Percentiles rank a stretch among this genome's conserved stretches.
These are phyloP conservation scores for Passer montanus DNA, from an alignment of 2,113 vertebrate species.

Conservation along the genomic window DNA sequence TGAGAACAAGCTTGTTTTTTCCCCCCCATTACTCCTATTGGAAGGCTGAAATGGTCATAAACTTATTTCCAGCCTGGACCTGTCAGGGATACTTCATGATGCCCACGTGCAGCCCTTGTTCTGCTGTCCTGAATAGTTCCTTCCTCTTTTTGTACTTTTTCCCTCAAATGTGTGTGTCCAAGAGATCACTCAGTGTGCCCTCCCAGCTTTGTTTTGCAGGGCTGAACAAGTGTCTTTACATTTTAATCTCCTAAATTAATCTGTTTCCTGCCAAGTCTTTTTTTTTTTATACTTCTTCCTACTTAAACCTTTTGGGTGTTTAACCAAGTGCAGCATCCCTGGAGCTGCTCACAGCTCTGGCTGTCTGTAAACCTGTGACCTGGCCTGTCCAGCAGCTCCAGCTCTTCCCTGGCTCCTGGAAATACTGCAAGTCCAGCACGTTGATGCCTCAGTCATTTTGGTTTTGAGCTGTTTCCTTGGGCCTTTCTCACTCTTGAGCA, in stretches of 20 bases:
- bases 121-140: background rate
- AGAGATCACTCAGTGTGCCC: background rate
- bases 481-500: background rate
- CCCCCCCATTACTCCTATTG: slow-evolving; percentile 61
- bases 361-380: background rate
- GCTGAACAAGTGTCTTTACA: background rate
- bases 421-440: rapidly evolving
- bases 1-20: slow-evolving; percentile 47
- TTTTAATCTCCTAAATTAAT: background rate
- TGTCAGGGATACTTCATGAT: slow-evolving; percentile 48
- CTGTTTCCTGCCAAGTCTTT: background rate
- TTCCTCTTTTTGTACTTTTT: background rate
- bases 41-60: slow-evolving; percentile 50
- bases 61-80: slow-evolving; percentile 21
- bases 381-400: background rate
- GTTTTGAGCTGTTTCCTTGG: background rate
- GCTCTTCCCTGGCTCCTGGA: background rate
- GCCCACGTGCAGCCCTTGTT: slow-evolving; percentile 21
- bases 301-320: background rate
- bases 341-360: rapidly evolving
- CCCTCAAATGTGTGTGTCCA: background rate
- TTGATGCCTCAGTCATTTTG: background rate
- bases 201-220: background rate
- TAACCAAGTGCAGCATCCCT: rapidly evolving
- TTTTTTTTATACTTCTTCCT: background rate